Evolutionary conservation across 2,113 vertebrate species (phyloP), one percentile per base, ranked within the genome.

Genomic region (Eolophus roseicapilla): DNA sequence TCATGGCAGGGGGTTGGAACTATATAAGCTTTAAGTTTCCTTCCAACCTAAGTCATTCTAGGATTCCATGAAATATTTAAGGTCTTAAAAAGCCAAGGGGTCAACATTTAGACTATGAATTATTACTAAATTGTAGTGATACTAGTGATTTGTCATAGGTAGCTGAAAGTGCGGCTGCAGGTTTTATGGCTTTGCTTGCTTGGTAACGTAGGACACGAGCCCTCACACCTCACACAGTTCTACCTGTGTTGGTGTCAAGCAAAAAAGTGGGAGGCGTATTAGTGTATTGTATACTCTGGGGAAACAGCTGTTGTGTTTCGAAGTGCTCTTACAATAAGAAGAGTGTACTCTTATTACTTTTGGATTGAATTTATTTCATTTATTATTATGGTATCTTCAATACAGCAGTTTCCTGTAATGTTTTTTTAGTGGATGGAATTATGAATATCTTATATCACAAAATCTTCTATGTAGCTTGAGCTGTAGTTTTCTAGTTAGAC

Each of bases 41-140:
- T 59, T 59, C 33, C 57, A 24, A 35, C 12, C 33, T 9, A 59
- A 35, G 24, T 13, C 33, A 35, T 21, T 59, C 57, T 59, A 14
- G 21, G n/a, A 15, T 59, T 59, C 33, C n/a, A 10, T 59, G 57
- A 15, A 63, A 78, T 33, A 37, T 44, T 86, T 83, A 39, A 67
- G 39, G 55, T 81, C 82, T 81, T 63, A 43, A 87, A 91, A 86
- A 96, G 82, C 50, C 85, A 90, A 90, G 90, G 21, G 68, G 71
- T 60, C 86, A 84, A 69, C 49, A 35, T 47, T 94, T 70, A 75
- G 73, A 44, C 49, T 74, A 7, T 17, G 65, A 82, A 49, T 78
- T 87, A 71, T 70, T 84, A 39, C 63, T 68, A 46, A 91, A 95
- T 88, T 63, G 43, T 11, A 84, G 55, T 2, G 1, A 55, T 87